Evolutionary conservation across 2,113 vertebrate species (phyloP).

Genomic region (Pontoporia blainvillei): DNA sequence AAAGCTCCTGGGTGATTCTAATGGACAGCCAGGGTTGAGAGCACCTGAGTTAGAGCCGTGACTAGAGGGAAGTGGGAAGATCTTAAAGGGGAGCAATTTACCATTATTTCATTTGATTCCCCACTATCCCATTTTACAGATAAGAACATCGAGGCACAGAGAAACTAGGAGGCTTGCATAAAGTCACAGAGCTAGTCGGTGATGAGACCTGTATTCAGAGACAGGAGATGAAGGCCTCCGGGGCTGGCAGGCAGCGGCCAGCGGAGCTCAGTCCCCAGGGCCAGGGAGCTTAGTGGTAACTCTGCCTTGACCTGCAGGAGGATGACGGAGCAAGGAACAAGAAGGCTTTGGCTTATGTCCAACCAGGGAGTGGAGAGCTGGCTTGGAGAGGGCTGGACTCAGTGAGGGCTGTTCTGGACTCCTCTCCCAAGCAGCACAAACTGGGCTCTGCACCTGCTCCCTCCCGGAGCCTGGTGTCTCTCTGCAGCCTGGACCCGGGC

Average conservation of each 20-base stretch:
- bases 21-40: no score
- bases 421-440: neutral
- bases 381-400: neutral
- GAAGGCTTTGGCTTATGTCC: neutral
- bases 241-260: neutral
- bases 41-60: neutral
- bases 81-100: neutral
- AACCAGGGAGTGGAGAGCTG: neutral
- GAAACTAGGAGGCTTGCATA: neutral
- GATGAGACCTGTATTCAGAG: neutral
- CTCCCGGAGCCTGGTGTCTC: neutral
- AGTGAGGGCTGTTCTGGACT: rapidly evolving
- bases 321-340: neutral
- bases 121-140: neutral
- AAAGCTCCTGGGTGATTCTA: neutral
- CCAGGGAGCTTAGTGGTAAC: neutral
- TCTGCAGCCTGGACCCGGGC: neutral
- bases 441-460: neutral
- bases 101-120: neutral
- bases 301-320: neutral
- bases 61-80: neutral
- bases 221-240: neutral
- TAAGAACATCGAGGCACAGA: neutral
- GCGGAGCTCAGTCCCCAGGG: neutral
- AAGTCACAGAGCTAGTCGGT: neutral